Evolutionary conservation across 2,888 invertebrate species (phyloP), one percentile per base, ranked within the genome.

Genomic region (Apamea monoglypha): DNA sequence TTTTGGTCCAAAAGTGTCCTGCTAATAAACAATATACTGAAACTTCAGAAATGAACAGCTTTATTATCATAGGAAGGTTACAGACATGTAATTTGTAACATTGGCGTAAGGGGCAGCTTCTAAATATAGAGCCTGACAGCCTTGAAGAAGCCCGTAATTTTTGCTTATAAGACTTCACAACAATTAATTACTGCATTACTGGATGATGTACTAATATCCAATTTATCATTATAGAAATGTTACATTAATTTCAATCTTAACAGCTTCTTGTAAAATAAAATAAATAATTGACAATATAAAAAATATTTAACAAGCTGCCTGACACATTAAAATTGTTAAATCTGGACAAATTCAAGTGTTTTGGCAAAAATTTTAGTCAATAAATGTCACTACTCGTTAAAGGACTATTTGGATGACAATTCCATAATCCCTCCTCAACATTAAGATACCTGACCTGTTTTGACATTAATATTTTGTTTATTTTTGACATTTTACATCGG

Each of bases 131-230:
- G 21, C n/a, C 16, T 29, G 18, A 25, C 7, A 56, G 40, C 36
- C 50, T 83, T 66, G 64, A 50, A 66, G 83, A 83, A 80, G 66
- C 56, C 47, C 36, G 40, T 12, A 76, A 66, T 25, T 32, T 77
- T 32, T 56, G n/a, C 56, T 67, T 50, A 67, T 83, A 59, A 59
- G 56, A 40, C 76, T 83, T 66, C 78, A 59, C 56, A 40, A 40
- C 56, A 40, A 40, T 56, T 64, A 53, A 21, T 50, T 61, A 56
- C 16, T 64, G 14, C n/a, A 4, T 14, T 16, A 47, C 40, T 40
- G 40, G 40, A 40, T 40, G 40, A 40, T 7, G 7, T 0, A 16
- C 21, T 50, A 16, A 16, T 75, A 50, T 50, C 6, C 16, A 50
- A 40, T 29, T 6, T 16, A 29, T 29, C 10, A 25, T 25, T 18